Evolutionary conservation across 2,113 vertebrate species (phyloP).

Genomic region (Eclectus roratus): DNA sequence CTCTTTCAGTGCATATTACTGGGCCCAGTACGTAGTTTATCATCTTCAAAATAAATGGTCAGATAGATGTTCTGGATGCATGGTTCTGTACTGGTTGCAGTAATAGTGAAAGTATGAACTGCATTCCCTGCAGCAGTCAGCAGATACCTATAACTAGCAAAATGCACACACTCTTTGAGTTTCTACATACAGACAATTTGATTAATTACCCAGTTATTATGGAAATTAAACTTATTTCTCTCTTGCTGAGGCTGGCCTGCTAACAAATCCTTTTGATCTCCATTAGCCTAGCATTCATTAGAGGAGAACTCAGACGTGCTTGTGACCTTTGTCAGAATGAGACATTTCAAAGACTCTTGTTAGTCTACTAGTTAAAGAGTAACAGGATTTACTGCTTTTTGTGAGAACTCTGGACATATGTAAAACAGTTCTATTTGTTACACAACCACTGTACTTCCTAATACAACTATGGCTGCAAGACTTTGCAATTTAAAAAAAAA

Average conservation of each 20-base stretch:
- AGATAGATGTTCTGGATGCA: rapidly evolving
- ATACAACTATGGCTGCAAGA: background rate
- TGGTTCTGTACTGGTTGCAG: background rate
- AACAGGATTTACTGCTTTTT: conserved; percentile 17
- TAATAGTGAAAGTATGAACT: background rate
- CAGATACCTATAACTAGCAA: background rate
- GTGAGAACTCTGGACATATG: background rate
- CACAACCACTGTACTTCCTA: background rate
- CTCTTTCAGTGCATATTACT: background rate
- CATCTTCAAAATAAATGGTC: background rate
- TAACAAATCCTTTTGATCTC: conserved; percentile 26
- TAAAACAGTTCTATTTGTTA: background rate
- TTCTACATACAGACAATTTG: background rate
- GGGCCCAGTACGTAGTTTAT: background rate
- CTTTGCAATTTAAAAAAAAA: background rate
- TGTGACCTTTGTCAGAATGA: conserved; percentile 23
- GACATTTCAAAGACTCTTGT: background rate
- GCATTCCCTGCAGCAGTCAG: background rate
- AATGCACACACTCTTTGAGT: background rate
- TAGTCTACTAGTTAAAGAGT: conserved; percentile 31
- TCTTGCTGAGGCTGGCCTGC: background rate
- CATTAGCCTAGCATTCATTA: background rate
- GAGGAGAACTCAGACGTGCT: background rate
- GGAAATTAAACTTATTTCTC: background rate
- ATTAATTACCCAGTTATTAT: conserved; percentile 32